Evolutionary conservation across 2,888 invertebrate species (phyloP).

Genomic region (Limnephilus auricula): DNA sequence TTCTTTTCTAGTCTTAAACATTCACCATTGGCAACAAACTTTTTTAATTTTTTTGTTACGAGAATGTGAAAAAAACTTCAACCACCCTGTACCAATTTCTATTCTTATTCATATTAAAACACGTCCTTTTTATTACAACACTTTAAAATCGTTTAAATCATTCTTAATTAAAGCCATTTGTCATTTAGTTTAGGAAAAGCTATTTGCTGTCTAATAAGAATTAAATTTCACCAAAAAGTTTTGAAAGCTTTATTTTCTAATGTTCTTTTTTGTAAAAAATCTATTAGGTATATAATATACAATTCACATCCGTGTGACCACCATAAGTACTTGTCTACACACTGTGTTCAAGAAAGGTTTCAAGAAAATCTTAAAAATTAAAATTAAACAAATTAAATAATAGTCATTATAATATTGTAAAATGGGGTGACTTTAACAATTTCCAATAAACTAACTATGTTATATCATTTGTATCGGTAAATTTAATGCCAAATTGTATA

Average conservation of each 20-base stretch:
- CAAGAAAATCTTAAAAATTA: too few species aligned
- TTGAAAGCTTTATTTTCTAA: not conserved
- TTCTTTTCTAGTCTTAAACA: too few species aligned
- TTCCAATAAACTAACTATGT: too few species aligned
- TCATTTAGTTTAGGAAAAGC: slow-evolving; percentile 8
- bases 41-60: not conserved
- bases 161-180: slow-evolving; percentile 10
- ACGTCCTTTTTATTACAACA: not conserved
- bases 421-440: too few species aligned
- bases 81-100: not conserved
- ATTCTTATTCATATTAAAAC: slow-evolving; percentile 11
- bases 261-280: not conserved
- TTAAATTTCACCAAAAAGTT: not conserved
- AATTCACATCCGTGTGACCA: not conserved
- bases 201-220: not conserved
- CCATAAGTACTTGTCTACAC: not conserved
- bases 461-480: too few species aligned
- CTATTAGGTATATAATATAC: not conserved
- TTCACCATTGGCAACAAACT: not conserved
- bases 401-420: too few species aligned
- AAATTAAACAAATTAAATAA: too few species aligned
- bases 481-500: too few species aligned
- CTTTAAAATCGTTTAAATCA: slow-evolving; percentile 32
- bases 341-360: too few species aligned
- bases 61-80: not conserved